Conservation (phyloP, 2,888 invertebrate species). For the Drosophila emarginata region DNA sequence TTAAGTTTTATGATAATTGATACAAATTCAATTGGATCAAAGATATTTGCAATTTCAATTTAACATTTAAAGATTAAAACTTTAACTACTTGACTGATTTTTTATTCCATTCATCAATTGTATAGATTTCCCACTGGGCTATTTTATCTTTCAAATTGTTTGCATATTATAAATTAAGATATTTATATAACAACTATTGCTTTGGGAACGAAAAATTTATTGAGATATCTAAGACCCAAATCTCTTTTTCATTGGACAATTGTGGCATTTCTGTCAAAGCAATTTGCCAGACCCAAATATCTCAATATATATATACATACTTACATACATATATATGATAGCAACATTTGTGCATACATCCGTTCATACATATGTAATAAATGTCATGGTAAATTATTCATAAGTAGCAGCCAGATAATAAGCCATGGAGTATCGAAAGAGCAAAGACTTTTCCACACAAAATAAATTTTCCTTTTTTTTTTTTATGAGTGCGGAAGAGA, state of each 20-base stretch:
- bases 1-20: no score
- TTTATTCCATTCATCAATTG: no score
- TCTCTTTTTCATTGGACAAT: not conserved
- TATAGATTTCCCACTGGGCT: no score
- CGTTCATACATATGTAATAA: slow-evolving; percentile 28
- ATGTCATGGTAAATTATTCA: slow-evolving; percentile 62
- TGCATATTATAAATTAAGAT: no score
- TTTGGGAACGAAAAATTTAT: not conserved
- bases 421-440: slow-evolving; percentile 5
- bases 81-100: no score
- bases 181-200: no score
- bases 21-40: no score
- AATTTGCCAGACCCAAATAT: slow-evolving; percentile 51
- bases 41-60: no score
- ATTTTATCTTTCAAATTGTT: no score
- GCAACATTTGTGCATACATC: not conserved
- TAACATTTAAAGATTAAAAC: no score
- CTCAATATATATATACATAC: not conserved
- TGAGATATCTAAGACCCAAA: slow-evolving; percentile 4
- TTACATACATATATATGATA: not conserved
- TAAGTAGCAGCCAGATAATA: slow-evolving; percentile 46
- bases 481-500: not conserved
- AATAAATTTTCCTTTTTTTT: not conserved
- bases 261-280: slow-evolving; percentile 42
- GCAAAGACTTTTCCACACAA: not conserved